These are phyloP conservation scores for Mallotus villosus DNA, from an alignment of 2,797 vertebrate genomes.

Conservation along the genomic window DNA sequence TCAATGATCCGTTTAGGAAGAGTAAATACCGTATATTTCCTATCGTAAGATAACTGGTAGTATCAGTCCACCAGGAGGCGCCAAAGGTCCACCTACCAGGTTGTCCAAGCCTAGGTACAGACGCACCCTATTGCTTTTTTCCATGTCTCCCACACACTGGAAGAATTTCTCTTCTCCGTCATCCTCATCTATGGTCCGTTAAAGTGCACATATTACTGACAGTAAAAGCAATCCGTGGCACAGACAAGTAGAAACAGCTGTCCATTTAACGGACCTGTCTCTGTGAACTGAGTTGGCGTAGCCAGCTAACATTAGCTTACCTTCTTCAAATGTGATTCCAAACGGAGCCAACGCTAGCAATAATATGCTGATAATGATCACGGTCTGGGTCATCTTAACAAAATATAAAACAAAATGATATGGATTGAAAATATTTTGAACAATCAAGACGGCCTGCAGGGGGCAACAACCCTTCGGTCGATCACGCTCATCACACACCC, in stretches of 20 bases:
- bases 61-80: background rate
- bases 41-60: background rate
- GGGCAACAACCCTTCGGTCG: no score
- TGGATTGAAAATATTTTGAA: background rate
- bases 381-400: background rate
- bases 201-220: no score
- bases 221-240: no score
- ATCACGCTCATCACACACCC: no score
- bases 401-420: background rate
- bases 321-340: background rate
- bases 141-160: background rate
- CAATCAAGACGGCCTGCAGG: no score
- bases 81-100: slow-evolving; percentile 4
- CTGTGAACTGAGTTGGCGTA: no score
- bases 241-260: background rate
- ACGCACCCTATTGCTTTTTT: background rate
- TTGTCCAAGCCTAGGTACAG: slow-evolving; percentile 16
- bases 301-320: background rate
- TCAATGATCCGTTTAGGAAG: background rate
- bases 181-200: background rate
- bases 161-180: background rate
- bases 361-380: slow-evolving; percentile 1
- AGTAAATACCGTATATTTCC: background rate
- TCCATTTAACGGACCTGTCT: background rate
- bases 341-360: background rate